Percentiles rank a stretch among this genome's conserved stretches.
These are phyloP conservation scores for Drosophila melanosoma DNA, from an alignment of 2,888 invertebrate genomes.

Conservation along the genomic window DNA sequence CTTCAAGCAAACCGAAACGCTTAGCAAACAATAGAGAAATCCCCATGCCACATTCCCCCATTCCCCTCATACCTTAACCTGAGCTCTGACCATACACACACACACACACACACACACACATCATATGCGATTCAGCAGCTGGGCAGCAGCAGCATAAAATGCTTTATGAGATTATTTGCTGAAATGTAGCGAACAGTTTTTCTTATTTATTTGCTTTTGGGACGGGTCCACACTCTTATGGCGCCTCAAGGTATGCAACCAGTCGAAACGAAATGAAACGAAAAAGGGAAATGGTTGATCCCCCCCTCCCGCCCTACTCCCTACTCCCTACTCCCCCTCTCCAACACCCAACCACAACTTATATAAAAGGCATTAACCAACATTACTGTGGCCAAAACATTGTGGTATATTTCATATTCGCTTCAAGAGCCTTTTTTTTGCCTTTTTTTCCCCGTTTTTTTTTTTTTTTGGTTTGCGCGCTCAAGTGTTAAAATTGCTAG, in stretches of 20 bases:
- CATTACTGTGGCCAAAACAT: conserved; percentile 74
- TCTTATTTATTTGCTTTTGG: conserved; percentile 76
- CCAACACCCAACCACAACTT: conserved; percentile 1
- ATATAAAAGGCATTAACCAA: conserved; percentile 58
- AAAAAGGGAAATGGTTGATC: conserved; percentile 47
- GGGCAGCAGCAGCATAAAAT: conserved; percentile 66
- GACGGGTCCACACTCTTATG: conserved; percentile 53
- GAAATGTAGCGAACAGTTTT: conserved; percentile 74
- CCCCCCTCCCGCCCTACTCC: background rate
- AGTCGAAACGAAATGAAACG: conserved; percentile 18
- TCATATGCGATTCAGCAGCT: conserved; percentile 74
- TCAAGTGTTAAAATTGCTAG: conserved; percentile 78
- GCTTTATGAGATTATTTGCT: conserved; percentile 82
- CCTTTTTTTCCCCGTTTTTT: background rate
- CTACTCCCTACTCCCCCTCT: too few relatives aligned
- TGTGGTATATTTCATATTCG: conserved; percentile 79
- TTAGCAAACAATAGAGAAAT: conserved; percentile 73
- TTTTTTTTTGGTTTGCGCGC: conserved; percentile 42
- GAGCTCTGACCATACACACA: conserved; percentile 43
- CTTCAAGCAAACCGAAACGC: conserved; percentile 66
- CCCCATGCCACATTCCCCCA: background rate
- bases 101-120: conserved; percentile 61
- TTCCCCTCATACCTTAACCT: background rate
- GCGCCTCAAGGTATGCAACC: conserved; percentile 69
- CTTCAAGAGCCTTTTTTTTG: conserved; percentile 44